Evolutionary conservation across 2,888 invertebrate genomes (phyloP), one percentile per base, ranked within the genome.

Genomic region (Chloroclysta siterata): DNA sequence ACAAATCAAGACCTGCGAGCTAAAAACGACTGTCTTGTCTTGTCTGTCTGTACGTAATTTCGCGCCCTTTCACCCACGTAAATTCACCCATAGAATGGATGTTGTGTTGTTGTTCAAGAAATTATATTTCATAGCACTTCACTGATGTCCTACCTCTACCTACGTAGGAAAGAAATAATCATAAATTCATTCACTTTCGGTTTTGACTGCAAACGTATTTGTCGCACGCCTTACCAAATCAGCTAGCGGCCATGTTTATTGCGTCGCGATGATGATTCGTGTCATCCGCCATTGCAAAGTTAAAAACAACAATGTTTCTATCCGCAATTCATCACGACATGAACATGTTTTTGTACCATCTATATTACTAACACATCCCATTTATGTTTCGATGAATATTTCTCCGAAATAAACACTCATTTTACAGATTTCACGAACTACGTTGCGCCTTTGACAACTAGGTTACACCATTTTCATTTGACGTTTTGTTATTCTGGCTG

Each of bases 261-360:
- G 90, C 91, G 91, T 90, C 89, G 89, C 86, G 91, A 89, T 88
- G 91, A 89, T 88, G 90, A 88, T 89, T 93, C 91, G 91, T 93
- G 93, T 91, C 92, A 92, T 90, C 93, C 93, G 93, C 93, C 93
- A 93, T 93, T 93, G 89, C 81, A 86, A 86, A 85, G 82, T 80
- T 71, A 80, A 61, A 84, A 88, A 88, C 80, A 76, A 81, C 81
- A 75, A 70, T 77, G 76, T 76, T 81, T 82, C 63, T 79, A 79
- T 76, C 76, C 77, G 76, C 76, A 80, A 81, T 72, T 80, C 77
- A 78, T 76, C 90, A 87, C 90, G 81, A 73, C 64, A 74, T 78
- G 77, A 79, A 75, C 69, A 68, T 79, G 73, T 78, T 66, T 65
- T 77, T 74, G 63, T 80, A 69, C 65, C 82, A 83, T 85, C 74